phyloP scores from a whole-genome alignment of 2,888 invertebrate genomes.

The Diloba caeruleocephala region DNA sequence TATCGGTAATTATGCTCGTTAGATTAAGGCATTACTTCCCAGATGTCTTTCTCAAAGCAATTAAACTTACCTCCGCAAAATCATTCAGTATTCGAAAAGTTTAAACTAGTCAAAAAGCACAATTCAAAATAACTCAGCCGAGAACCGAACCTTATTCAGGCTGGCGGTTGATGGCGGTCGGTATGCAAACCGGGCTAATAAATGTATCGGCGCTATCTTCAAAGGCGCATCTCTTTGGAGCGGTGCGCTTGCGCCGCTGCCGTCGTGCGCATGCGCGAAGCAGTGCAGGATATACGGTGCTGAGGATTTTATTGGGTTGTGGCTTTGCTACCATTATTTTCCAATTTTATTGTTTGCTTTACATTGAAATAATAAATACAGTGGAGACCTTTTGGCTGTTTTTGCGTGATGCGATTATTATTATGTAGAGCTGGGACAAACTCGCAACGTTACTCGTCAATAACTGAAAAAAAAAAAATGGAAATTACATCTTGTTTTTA shows the following conservation, averaged over 20 bases:
- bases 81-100: constrained; percentile 32
- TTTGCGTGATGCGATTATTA: no score
- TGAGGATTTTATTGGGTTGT: constrained; percentile 1
- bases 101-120: constrained; percentile 42
- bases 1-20: no score
- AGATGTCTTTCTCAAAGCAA: constrained; percentile 22
- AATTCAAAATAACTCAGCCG: constrained; percentile 55
- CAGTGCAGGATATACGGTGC: constrained; percentile 58
- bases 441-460: no score
- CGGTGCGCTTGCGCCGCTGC: constrained; percentile 73
- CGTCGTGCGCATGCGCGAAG: constrained; percentile 61
- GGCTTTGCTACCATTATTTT: neutral
- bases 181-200: constrained; percentile 82
- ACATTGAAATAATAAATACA: no score
- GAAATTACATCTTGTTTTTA: no score
- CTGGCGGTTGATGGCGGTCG: constrained; percentile 57
- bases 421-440: no score
- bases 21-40: neutral
- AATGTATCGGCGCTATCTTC: constrained; percentile 87
- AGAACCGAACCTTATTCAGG: constrained; percentile 50
- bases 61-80: constrained; percentile 26
- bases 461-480: no score
- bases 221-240: constrained; percentile 82
- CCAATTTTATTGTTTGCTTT: neutral
- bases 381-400: no score